These are phyloP conservation scores for Theretra japonica DNA, from an alignment of 2,888 invertebrate species.

Conservation along the genomic window DNA sequence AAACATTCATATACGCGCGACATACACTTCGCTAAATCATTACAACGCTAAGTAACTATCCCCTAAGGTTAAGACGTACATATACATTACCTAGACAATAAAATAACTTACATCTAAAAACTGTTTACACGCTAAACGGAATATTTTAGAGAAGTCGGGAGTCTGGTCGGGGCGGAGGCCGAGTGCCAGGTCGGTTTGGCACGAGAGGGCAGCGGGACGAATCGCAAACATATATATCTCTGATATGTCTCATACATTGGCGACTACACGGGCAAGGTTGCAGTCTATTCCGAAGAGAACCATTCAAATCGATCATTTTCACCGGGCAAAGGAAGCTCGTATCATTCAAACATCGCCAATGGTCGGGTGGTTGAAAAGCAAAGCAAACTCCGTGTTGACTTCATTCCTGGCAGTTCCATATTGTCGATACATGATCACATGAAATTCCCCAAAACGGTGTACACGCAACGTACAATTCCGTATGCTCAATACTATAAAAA, in stretches of 20 bases:
- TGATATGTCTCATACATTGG: constrained; percentile 27
- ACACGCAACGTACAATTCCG: constrained; percentile 20
- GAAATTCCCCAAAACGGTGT: constrained; percentile 28
- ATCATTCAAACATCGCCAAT: constrained; percentile 11
- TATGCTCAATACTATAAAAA: constrained; percentile 51
- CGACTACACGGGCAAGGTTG: background rate
- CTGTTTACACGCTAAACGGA: constrained; percentile 77
- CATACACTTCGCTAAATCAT: constrained; percentile 74
- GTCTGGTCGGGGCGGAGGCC: constrained; percentile 58
- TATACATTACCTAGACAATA: constrained; percentile 77
- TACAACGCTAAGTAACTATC: constrained; percentile 71
- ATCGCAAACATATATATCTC: background rate
- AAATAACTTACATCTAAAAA: constrained; percentile 79
- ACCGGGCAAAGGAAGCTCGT: background rate
- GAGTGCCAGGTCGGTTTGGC: constrained; percentile 64
- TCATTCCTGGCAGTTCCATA: constrained; percentile 9
- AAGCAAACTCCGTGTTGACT: constrained; percentile 3
- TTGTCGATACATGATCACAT: constrained; percentile 24
- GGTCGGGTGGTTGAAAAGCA: background rate
- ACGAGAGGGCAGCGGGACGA: constrained; percentile 46
- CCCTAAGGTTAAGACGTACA: constrained; percentile 80
- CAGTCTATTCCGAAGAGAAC: constrained; percentile 9
- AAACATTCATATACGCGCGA: constrained; percentile 78
- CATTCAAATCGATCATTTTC: background rate
- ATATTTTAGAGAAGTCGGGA: constrained; percentile 56